A percentile compares a stretch with the other conserved stretches of the same genome.
Evolutionary conservation across 2,797 vertebrate species (phyloP).

Genomic region (Salarias fasciatus): DNA sequence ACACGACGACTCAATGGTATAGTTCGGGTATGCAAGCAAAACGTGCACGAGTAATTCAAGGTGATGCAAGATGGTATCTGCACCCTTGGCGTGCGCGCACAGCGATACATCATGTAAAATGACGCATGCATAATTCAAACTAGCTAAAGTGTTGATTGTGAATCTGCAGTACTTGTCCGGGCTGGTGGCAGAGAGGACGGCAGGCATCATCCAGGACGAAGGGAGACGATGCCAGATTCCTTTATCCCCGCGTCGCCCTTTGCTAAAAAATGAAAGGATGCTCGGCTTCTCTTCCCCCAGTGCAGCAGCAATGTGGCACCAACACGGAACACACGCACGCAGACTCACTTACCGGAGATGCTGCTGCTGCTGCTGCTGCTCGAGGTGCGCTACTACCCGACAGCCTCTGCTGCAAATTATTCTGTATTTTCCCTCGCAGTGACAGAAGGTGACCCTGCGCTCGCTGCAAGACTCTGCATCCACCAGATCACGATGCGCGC

Average conservation of each 20-base stretch:
- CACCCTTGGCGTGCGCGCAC: conserved; percentile 47
- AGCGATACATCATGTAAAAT: conserved; percentile 45
- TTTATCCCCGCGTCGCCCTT: conserved; percentile 59
- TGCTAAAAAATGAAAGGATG: conserved; percentile 60
- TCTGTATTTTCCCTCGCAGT: conserved; percentile 69
- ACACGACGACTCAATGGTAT: not conserved
- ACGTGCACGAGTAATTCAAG: conserved; percentile 33
- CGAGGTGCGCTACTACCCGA: conserved; percentile 39
- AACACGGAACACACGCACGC: conserved; percentile 18
- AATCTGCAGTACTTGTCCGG: conserved; percentile 18
- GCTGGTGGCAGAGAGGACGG: conserved; percentile 13
- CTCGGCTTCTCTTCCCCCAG: conserved; percentile 44
- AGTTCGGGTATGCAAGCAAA: conserved; percentile 6
- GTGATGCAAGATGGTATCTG: conserved; percentile 58
- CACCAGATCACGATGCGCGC: conserved; percentile 81
- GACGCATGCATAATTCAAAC: conserved; percentile 64
- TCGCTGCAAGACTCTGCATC: conserved; percentile 77
- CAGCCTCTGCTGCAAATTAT: conserved; percentile 45
- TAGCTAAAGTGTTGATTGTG: not conserved
- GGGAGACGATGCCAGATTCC: conserved; percentile 46
- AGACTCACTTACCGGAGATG: conserved; percentile 67
- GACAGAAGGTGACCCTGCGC: conserved; percentile 86
- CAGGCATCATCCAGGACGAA: conserved; percentile 24
- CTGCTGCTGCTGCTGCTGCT: conserved; percentile 31
- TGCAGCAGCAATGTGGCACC: conserved; percentile 52